Conservation (phyloP, 2,113 vertebrate species). For the Neolamprologus sp. region DNA sequence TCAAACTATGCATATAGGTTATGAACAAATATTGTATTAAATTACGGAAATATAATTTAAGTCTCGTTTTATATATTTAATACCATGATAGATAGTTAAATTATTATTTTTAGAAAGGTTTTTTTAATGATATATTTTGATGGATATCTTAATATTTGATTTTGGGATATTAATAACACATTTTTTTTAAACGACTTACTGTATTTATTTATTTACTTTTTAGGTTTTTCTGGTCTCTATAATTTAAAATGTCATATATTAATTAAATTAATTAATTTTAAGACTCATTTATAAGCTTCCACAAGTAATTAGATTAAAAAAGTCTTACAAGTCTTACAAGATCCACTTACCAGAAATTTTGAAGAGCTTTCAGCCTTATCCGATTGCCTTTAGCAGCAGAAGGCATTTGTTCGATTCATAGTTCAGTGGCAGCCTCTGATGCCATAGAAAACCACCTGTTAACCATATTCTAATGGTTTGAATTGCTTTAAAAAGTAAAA, state of each 20-base stretch:
- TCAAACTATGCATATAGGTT: not conserved
- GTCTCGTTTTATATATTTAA: not conserved
- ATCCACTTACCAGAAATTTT: not conserved
- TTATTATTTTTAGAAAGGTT: not conserved
- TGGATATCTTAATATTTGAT: no score
- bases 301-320: not conserved
- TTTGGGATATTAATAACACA: not conserved
- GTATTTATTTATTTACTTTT: not conserved
- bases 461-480: not conserved
- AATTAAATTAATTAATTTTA: accelerated
- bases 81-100: no score
- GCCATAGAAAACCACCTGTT: not conserved
- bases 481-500: not conserved
- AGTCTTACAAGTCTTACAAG: not conserved
- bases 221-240: not conserved
- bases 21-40: not conserved
- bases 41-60: not conserved
- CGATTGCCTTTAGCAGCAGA: not conserved
- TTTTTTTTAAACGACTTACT: not conserved
- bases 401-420: not conserved
- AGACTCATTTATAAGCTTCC: not conserved
- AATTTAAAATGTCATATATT: not conserved
- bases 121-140: not conserved
- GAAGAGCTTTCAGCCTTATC: not conserved
- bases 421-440: not conserved